Base-by-base conservation (phyloP, 2,797 vertebrate genomes). In the Lepilemur septentrionalis region DNA sequence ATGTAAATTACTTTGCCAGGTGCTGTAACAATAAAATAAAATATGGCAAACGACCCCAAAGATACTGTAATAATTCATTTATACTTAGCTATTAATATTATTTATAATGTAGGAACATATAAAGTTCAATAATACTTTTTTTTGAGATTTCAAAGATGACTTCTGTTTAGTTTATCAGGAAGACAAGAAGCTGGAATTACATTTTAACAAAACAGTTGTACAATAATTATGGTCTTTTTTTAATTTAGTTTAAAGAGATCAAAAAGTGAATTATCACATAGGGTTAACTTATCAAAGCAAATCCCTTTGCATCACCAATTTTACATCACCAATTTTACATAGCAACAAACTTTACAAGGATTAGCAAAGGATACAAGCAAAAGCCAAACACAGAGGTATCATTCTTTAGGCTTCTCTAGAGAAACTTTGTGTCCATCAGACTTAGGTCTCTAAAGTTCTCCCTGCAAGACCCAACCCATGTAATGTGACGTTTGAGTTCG, bases 391-490 rank as follows among this genome's bases (percentile, higher is more conserved):
- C 5, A 81, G 12, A 11, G 35, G 20, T 25, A 23, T 13, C 5
- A 8, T 4, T 70, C 25, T 46, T 25, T 41, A 25, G 14, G 15
- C 10, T 70, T 65, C 11, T 41, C 59, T 5, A 14, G 1, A 41
- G 12, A 30, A 38, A 4, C 5, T 1, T 18, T 11, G 10, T 10
- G 28, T 12, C 12, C 41, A 73, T 12, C 13, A 10, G 13, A 30
- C 32, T n/a, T 12, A 50, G 23, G 13, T 70, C 70, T 9, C 52
- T 23, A 15, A 18, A 1, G 2, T 57, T n/a, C 46, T 61, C 3
- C 35, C 7, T 15, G 30, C 18, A 28, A 15, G 18, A 14, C 1
- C 13, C 12, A 15, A 25, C 2, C 1, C 10, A 17, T 17, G 7
- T 4, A 57, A 9, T 12, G 35, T 28, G n/a, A 23, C 35, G 2